These are phyloP conservation scores for Nothocercus nigrocapillus DNA, from an alignment of 2,113 vertebrate genomes.

Conservation along the genomic window DNA sequence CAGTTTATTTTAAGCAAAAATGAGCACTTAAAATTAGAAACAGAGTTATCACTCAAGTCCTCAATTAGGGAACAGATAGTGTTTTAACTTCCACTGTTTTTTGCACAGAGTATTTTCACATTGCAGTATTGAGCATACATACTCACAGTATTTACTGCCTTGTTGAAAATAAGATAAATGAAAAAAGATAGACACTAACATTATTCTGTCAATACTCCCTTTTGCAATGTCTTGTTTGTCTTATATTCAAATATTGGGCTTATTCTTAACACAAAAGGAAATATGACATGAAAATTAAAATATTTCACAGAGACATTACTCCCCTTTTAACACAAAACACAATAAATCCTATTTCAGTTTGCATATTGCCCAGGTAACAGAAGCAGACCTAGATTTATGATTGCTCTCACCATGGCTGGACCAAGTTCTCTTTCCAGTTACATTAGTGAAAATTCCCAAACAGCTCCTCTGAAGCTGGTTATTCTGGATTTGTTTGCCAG, in stretches of 20 bases:
- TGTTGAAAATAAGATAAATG: not conserved
- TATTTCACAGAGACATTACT: not conserved
- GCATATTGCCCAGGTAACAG: conserved; percentile 4
- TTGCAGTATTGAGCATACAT: not conserved
- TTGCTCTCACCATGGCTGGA: not conserved
- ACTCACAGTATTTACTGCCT: not conserved
- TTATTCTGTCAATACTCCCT: not conserved
- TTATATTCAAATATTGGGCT: not conserved
- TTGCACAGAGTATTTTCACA: not conserved
- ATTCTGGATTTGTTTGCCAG: not conserved
- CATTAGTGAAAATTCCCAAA: not conserved
- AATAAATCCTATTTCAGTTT: not conserved
- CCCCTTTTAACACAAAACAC: not conserved
- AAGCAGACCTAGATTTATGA: not conserved
- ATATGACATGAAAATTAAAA: not conserved
- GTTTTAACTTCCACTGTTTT: not conserved
- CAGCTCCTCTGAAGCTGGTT: conserved; percentile 2
- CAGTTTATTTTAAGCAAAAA: conserved; percentile 11
- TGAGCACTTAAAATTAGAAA: not conserved
- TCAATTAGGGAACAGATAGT: conserved; percentile 16
- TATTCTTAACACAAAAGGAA: not conserved
- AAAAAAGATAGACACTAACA: not conserved
- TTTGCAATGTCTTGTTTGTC: not conserved
- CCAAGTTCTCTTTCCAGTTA: conserved; percentile 23
- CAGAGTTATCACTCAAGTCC: not conserved